Evolutionary conservation across 2,113 vertebrate genomes (phyloP).

Genomic region (Pimephales promelas): DNA sequence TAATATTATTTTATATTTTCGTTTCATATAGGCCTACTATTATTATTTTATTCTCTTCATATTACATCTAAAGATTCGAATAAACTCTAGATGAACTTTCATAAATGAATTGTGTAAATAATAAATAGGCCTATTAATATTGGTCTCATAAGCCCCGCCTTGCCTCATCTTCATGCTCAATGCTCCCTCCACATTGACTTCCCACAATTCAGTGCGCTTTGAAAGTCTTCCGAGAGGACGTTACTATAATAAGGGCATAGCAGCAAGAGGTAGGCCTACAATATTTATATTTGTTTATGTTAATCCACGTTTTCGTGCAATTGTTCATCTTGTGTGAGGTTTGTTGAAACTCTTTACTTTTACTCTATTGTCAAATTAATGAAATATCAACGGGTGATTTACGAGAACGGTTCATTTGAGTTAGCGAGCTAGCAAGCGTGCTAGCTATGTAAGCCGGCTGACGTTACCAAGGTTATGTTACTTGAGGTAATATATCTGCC

Average conservation of each 20-base stretch:
- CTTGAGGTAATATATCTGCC: not conserved
- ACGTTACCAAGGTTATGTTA: slow-evolving; percentile 25
- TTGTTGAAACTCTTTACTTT: not conserved
- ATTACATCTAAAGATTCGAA: not conserved
- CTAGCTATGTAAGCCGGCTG: slow-evolving; percentile 22
- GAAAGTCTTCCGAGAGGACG: slow-evolving; percentile 57
- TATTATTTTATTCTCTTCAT: not conserved
- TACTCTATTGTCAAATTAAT: not conserved
- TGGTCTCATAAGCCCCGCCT: slow-evolving; percentile 8
- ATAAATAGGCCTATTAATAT: not conserved
- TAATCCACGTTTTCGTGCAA: not conserved
- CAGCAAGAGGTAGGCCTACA: slow-evolving; percentile 61
- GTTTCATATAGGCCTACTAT: not conserved
- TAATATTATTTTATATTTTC: not conserved
- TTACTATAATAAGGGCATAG: slow-evolving; percentile 38
- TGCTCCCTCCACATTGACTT: slow-evolving; percentile 34
- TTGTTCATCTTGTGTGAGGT: not conserved
- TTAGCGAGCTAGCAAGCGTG: slow-evolving; percentile 21
- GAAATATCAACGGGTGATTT: not conserved
- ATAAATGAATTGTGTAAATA: not conserved
- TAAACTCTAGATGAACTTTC: not conserved
- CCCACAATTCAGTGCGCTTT: slow-evolving; percentile 67
- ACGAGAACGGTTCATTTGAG: not conserved
- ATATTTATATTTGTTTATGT: not conserved
- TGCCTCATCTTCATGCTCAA: not conserved